A percentile compares a stretch with the other conserved stretches of the same genome.
Evolutionary conservation across 2,113 vertebrate genomes (phyloP).

Genomic region (Sprattus sprattus): DNA sequence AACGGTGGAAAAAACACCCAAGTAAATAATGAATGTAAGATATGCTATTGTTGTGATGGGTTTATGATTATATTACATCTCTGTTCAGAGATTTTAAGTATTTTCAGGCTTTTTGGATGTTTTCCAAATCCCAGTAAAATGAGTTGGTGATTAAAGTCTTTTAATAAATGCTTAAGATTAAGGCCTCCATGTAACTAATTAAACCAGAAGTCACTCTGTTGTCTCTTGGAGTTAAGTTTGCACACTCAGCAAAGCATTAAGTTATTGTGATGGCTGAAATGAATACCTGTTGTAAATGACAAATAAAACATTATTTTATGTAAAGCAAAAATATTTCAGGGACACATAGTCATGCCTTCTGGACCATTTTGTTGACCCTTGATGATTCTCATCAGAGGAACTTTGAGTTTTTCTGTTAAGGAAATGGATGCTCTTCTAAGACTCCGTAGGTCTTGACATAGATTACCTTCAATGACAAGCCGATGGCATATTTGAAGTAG

Average conservation of each 20-base stretch:
- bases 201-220: neutral
- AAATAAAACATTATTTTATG: too few species aligned
- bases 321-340: too few species aligned
- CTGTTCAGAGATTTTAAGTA: too few species aligned
- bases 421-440: neutral
- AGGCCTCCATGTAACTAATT: neutral
- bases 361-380: neutral
- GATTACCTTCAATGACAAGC: neutral
- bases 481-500: neutral
- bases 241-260: neutral
- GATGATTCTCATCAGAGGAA: neutral
- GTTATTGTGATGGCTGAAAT: neutral
- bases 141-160: neutral
- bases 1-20: neutral
- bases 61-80: neutral
- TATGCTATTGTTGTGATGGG: neutral
- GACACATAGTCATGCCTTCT: too few species aligned
- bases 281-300: neutral
- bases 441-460: neutral
- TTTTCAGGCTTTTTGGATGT: too few species aligned
- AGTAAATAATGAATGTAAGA: neutral
- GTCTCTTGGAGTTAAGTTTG: neutral
- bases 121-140: neutral
- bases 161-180: too few species aligned
- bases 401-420: neutral